A percentile compares a stretch with the other conserved stretches of the same genome.
These are phyloP conservation scores for Ephestia elutella DNA, from an alignment of 1,140 invertebrate species.

Conservation along the genomic window DNA sequence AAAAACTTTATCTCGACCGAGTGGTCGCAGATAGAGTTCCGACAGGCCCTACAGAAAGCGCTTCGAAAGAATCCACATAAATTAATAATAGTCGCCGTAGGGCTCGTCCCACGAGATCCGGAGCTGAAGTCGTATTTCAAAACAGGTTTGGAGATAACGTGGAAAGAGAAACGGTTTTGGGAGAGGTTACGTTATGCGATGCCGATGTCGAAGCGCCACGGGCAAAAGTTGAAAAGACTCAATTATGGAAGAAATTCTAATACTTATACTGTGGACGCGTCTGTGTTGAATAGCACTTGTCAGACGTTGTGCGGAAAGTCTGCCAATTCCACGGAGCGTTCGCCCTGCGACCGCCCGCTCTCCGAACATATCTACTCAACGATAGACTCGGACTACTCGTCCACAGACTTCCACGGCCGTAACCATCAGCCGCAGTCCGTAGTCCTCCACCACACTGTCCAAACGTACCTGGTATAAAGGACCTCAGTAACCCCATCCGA, in stretches of 20 bases:
- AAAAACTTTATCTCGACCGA: conserved; percentile 89
- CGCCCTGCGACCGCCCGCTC: conserved; percentile 78
- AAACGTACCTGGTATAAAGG: conserved; percentile 70
- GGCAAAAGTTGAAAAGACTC: conserved; percentile 78
- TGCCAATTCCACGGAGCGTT: conserved; percentile 63
- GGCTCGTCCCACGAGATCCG: conserved; percentile 86
- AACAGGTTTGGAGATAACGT: conserved; percentile 88
- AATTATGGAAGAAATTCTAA: conserved; percentile 76
- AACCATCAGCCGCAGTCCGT: conserved; percentile 60
- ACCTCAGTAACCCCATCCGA: conserved; percentile 30
- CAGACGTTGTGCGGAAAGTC: conserved; percentile 69
- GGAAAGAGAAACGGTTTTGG: conserved; percentile 94
- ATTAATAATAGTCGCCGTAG: conserved; percentile 88
- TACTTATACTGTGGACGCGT: conserved; percentile 76
- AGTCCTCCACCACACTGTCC: conserved; percentile 66
- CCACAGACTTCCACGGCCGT: conserved; percentile 60
- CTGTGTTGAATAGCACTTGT: conserved; percentile 75
- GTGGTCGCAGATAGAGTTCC: conserved; percentile 88
- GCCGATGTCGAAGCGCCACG: conserved; percentile 79
- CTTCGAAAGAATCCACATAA: conserved; percentile 86
- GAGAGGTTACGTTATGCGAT: conserved; percentile 91
- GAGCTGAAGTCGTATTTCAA: conserved; percentile 91
- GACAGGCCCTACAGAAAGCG: conserved; percentile 87
- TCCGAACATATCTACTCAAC: conserved; percentile 90
- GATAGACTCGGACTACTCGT: conserved; percentile 86